Conservation (phyloP, 2,797 vertebrate genomes). For the Petrocephalus sullivani region DNA sequence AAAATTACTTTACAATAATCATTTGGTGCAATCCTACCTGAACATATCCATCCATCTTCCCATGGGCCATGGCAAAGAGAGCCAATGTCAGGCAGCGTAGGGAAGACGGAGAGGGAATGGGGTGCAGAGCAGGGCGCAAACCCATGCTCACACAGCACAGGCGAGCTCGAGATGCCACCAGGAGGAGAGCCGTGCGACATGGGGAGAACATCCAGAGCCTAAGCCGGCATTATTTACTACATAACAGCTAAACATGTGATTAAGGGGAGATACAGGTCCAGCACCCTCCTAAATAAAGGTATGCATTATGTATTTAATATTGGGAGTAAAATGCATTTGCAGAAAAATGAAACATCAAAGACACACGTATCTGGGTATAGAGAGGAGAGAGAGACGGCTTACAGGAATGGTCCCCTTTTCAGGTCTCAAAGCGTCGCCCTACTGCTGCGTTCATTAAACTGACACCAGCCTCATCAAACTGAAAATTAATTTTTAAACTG, state of each 20-base stretch:
- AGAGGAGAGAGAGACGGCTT: neutral
- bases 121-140: neutral
- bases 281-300: neutral
- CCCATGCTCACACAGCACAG: too few species aligned
- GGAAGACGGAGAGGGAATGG: neutral
- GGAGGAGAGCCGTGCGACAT: neutral
- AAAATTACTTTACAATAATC: neutral
- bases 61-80: neutral
- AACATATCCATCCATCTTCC: neutral
- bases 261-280: neutral
- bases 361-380: neutral
- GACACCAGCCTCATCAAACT: neutral
- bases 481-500: conserved; percentile 3
- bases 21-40: neutral
- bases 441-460: neutral
- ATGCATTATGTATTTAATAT: conserved; percentile 5
- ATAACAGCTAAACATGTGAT: neutral
- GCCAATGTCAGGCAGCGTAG: neutral
- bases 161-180: too few species aligned
- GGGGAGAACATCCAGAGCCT: neutral
- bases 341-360: neutral
- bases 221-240: neutral
- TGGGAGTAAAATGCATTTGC: neutral
- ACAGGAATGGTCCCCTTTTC: neutral
- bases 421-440: neutral